Conservation (phyloP, 2,113 vertebrate species). For the Megaceryle maxima region DNA sequence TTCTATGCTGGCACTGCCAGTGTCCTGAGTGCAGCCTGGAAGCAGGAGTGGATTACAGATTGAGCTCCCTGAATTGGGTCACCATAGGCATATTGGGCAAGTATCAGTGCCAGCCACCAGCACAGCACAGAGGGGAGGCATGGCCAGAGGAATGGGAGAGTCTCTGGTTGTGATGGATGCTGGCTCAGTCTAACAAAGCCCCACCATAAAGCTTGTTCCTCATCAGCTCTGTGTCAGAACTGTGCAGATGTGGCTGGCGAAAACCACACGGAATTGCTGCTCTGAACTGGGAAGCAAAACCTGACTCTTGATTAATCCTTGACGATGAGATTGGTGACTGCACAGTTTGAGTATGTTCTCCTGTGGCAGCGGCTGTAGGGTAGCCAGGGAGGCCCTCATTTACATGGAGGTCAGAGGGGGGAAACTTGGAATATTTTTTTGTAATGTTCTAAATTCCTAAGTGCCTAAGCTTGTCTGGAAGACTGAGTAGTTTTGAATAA, state of each 20-base stretch:
- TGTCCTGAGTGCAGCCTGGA: rapidly evolving
- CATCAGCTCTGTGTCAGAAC: rapidly evolving
- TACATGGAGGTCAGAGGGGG: background rate
- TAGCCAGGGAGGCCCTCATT: background rate
- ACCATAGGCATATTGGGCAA: background rate
- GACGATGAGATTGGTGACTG: background rate
- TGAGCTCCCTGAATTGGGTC: background rate
- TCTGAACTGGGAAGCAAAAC: background rate
- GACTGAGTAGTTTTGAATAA: background rate
- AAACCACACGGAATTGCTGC: background rate
- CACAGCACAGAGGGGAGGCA: rapidly evolving
- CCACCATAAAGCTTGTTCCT: rapidly evolving
- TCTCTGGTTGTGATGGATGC: background rate
- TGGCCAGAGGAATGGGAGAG: background rate
- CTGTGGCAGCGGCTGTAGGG: background rate
- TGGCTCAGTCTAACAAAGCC: background rate
- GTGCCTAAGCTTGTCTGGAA: background rate
- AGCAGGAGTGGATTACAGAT: background rate
- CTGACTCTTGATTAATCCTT: background rate
- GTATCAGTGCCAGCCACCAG: background rate
- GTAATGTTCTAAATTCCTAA: background rate
- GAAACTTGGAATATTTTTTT: background rate
- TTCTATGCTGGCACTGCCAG: background rate
- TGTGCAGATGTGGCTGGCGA: background rate
- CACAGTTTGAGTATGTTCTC: slow-evolving; percentile 28